phyloP scores from a whole-genome alignment of 23 tunicate species.

The Trididemnum miniatum region DNA sequence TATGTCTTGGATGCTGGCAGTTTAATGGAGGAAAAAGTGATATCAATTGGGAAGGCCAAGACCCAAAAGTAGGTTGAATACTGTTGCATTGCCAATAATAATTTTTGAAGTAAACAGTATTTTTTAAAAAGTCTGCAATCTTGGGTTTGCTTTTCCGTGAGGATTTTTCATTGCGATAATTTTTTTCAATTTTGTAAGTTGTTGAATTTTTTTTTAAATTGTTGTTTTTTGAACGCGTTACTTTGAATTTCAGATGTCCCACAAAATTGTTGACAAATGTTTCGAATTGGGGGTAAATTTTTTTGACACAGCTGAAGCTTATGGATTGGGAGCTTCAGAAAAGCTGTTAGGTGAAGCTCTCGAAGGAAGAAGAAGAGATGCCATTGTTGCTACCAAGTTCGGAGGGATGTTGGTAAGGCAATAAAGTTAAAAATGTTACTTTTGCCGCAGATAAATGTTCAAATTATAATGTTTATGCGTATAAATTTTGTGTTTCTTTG shows the following conservation, averaged over 20 bases:
- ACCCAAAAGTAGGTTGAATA: conserved; percentile 17
- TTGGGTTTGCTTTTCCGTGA: not conserved
- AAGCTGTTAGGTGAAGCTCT: conserved; percentile 48
- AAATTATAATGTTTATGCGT: no score
- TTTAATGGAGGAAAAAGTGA: conserved; percentile 51
- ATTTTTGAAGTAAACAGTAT: no score
- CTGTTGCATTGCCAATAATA: no score
- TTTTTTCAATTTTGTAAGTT: no score
- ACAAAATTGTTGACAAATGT: conserved; percentile 52
- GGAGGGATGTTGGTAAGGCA: no score
- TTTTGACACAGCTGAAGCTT: conserved; percentile 65
- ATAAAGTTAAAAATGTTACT: no score
- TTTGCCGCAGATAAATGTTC: no score
- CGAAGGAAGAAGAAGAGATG: conserved; percentile 46
- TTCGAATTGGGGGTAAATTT: conserved; percentile 56
- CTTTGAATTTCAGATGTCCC: conserved; percentile 24
- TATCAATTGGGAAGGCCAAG: conserved; percentile 52
- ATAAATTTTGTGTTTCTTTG: no score
- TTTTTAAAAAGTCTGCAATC: no score
- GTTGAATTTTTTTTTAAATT: no score
- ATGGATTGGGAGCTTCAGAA: conserved; percentile 37
- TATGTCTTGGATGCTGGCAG: conserved; percentile 66
- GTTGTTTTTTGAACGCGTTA: not conserved
- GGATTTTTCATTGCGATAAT: not conserved
- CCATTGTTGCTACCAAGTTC: conserved; percentile 43